These are phyloP conservation scores for Lasioglossum figueresi DNA, from an alignment of 2,888 invertebrate genomes.

Conservation along the genomic window DNA sequence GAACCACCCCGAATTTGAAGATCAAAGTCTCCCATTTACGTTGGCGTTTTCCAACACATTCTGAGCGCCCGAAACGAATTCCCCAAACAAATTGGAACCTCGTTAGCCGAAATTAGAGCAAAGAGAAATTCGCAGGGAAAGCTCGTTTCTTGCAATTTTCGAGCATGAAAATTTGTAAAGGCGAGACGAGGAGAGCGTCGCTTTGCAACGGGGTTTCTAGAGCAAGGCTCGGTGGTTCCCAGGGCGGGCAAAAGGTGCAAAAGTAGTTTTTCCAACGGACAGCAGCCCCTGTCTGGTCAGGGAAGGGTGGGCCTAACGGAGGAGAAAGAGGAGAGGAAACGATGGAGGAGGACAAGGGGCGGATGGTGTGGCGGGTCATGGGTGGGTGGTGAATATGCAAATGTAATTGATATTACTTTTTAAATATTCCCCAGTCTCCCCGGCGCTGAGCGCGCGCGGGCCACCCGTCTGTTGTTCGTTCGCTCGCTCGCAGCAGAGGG, in stretches of 20 bases:
- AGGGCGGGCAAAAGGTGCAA: conserved; percentile 35
- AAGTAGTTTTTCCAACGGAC: conserved; percentile 53
- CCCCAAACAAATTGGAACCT: neutral
- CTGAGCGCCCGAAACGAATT: neutral
- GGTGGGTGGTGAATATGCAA: conserved; percentile 82
- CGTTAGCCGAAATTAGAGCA: neutral
- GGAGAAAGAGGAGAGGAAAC: conserved; percentile 47
- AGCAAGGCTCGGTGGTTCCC: conserved; percentile 14
- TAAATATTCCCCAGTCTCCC: conserved; percentile 82
- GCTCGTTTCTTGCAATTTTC: neutral
- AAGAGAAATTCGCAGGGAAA: neutral
- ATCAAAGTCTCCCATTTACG: neutral
- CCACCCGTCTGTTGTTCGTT: conserved; percentile 80
- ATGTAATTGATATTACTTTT: conserved; percentile 84
- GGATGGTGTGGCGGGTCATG: conserved; percentile 66
- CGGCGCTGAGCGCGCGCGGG: conserved; percentile 63
- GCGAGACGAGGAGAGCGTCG: neutral
- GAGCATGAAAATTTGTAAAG: neutral
- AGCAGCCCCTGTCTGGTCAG: conserved; percentile 45
- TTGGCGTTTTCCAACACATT: neutral
- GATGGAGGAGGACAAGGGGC: conserved; percentile 42
- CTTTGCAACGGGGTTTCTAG: neutral
- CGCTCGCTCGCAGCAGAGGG: conserved; percentile 73
- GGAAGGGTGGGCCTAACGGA: conserved; percentile 57
- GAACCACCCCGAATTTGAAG: neutral